Evolutionary conservation across 2,888 invertebrate species (phyloP).

Genomic region (Pandemis heparana): DNA sequence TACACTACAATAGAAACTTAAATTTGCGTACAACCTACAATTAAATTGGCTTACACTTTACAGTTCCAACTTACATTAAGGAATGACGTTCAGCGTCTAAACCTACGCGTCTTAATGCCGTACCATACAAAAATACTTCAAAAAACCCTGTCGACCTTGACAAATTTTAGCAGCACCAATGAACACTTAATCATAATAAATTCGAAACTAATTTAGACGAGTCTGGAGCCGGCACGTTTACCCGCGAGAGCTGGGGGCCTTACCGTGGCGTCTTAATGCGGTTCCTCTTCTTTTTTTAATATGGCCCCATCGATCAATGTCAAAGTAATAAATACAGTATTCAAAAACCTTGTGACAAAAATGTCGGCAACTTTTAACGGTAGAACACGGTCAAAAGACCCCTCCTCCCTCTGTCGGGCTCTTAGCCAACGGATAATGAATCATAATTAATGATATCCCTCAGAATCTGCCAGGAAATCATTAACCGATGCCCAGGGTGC

Average conservation of each 20-base stretch:
- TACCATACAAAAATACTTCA: slow-evolving; percentile 66
- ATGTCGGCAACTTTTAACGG: no score
- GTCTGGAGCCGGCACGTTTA: slow-evolving; percentile 6
- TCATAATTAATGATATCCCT: no score
- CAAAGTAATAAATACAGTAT: no score
- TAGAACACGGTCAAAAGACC: no score
- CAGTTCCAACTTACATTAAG: slow-evolving; percentile 68
- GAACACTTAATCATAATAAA: slow-evolving; percentile 68
- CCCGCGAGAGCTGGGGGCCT: not conserved
- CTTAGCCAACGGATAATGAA: no score
- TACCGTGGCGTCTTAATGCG: no score
- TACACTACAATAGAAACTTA: slow-evolving; percentile 52
- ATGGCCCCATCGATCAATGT: no score
- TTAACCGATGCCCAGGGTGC: no score
- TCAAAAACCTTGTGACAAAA: no score
- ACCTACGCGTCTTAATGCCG: slow-evolving; percentile 59
- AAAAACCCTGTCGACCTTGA: slow-evolving; percentile 71
- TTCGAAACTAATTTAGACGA: slow-evolving; percentile 53
- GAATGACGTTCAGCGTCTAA: slow-evolving; percentile 67
- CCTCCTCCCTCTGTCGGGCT: no score
- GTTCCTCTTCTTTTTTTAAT: no score
- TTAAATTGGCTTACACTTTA: slow-evolving; percentile 70
- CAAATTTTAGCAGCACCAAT: slow-evolving; percentile 76
- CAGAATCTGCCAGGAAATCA: no score
- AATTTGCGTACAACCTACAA: slow-evolving; percentile 61